These are phyloP conservation scores for Epizoanthus illoricatus DNA, from an alignment of 92 coral and sea anemone species.

Conservation along the genomic window DNA sequence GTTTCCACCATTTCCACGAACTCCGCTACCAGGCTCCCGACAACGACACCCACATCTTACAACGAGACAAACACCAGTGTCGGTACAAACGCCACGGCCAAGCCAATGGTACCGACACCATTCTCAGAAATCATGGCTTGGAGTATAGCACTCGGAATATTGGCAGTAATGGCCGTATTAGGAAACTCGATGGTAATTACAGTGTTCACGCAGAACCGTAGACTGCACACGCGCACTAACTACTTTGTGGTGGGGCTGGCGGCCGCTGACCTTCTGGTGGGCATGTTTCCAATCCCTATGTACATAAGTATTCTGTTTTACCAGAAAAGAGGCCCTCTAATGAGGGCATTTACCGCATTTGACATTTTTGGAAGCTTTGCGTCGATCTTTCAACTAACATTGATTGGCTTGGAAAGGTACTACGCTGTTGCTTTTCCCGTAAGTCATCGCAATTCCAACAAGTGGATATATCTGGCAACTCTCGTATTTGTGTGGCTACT, in stretches of 20 bases:
- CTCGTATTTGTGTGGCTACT: conserved; percentile 57
- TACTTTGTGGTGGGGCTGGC: conserved; percentile 73
- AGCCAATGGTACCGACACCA: neutral
- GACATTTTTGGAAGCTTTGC: conserved; percentile 76
- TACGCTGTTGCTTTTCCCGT: conserved; percentile 72
- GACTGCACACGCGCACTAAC: conserved; percentile 72
- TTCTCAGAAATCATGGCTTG: conserved; percentile 54
- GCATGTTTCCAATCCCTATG: conserved; percentile 66
- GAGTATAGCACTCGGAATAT: conserved; percentile 60
- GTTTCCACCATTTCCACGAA: conserved; percentile 9
- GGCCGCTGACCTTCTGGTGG: conserved; percentile 71
- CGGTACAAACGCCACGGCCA: neutral
- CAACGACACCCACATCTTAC: neutral
- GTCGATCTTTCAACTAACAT: conserved; percentile 67
- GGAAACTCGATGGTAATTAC: conserved; percentile 68
- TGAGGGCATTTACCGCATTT: conserved; percentile 42
- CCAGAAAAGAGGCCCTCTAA: conserved; percentile 2
- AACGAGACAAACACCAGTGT: neutral
- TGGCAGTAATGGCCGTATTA: conserved; percentile 71
- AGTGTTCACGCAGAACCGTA: conserved; percentile 61
- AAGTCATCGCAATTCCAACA: conserved; percentile 71
- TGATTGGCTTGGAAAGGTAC: conserved; percentile 69
- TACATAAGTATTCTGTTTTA: conserved; percentile 57
- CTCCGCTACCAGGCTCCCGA: neutral
- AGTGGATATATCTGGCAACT: conserved; percentile 46